Conservation (phyloP, 2,113 vertebrate genomes). For the Malurus elegans region DNA sequence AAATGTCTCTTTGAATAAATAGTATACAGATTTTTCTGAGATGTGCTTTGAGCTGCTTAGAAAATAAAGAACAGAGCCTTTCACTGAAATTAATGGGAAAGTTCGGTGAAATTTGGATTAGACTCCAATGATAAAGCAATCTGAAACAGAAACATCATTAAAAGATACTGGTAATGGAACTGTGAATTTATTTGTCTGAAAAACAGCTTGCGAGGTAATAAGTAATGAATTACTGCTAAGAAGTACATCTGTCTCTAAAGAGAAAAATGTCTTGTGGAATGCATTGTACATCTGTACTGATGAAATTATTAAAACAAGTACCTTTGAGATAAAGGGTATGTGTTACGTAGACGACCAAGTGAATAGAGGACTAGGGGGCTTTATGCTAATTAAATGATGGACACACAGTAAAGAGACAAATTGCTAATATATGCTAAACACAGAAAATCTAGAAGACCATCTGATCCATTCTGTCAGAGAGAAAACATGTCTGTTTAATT, state of each 20-base stretch:
- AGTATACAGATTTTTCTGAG: not conserved
- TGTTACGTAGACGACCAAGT: not conserved
- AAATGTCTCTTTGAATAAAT: not conserved
- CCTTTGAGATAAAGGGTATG: conserved; percentile 5
- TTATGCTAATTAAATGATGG: conserved; percentile 28
- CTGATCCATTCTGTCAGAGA: not conserved
- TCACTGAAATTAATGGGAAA: conserved; percentile 20
- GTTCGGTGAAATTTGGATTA: conserved; percentile 46
- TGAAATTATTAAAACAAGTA: conserved; percentile 29
- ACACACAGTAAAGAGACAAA: not conserved
- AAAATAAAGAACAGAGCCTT: conserved; percentile 33
- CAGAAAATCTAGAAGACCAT: conserved; percentile 26
- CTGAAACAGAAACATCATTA: conserved; percentile 49
- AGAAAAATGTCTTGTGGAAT: not conserved
- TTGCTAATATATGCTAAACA: conserved; percentile 19
- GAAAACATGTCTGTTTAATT: conserved; percentile 48
- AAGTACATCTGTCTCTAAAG: conserved; percentile 12
- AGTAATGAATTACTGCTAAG: conserved; percentile 35
- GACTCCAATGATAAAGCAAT: not conserved
- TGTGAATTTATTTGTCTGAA: conserved; percentile 36
- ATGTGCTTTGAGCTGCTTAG: not conserved
- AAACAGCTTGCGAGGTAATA: conserved; percentile 32
- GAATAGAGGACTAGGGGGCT: not conserved
- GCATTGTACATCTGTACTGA: not conserved
- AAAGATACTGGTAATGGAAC: conserved; percentile 35